Conservation (phyloP, 2,113 vertebrate species). For the Megaceryle torquata region DNA sequence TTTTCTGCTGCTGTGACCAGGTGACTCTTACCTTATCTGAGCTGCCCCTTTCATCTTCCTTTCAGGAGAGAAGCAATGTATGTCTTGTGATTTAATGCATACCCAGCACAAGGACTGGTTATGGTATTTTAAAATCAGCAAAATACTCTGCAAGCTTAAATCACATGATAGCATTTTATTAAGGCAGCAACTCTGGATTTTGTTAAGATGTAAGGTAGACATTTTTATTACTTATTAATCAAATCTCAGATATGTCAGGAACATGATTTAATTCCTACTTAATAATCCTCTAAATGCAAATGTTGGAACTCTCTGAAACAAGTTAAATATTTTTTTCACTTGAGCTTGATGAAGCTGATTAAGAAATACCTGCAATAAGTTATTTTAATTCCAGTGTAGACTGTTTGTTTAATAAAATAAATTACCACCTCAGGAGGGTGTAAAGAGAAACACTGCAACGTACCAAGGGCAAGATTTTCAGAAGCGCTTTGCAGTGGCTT, state of each 20-base stretch:
- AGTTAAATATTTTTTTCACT: not conserved
- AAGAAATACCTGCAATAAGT: not conserved
- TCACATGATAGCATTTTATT: not conserved
- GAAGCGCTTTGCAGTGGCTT: not conserved
- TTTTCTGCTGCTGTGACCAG: not conserved
- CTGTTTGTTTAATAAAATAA: slow-evolving; percentile 42
- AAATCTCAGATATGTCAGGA: not conserved
- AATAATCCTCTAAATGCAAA: slow-evolving; percentile 39
- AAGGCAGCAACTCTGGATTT: slow-evolving; percentile 15
- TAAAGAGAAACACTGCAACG: not conserved
- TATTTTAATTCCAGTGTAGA: not conserved
- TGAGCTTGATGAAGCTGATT: slow-evolving; percentile 5
- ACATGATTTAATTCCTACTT: slow-evolving; percentile 9
- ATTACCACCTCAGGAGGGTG: not conserved
- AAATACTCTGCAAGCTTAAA: not conserved
- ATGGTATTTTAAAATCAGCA: not conserved
- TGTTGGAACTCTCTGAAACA: not conserved
- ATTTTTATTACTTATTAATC: not conserved
- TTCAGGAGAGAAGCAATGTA: not conserved
- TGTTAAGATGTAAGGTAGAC: not conserved
- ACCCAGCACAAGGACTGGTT: not conserved
- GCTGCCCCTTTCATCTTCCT: not conserved
- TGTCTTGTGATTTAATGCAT: not conserved
- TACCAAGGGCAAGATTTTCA: not conserved
- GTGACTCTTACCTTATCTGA: not conserved